These are phyloP conservation scores for Amitus sp. DNA, from an alignment of 2,888 invertebrate species.

Conservation along the genomic window DNA sequence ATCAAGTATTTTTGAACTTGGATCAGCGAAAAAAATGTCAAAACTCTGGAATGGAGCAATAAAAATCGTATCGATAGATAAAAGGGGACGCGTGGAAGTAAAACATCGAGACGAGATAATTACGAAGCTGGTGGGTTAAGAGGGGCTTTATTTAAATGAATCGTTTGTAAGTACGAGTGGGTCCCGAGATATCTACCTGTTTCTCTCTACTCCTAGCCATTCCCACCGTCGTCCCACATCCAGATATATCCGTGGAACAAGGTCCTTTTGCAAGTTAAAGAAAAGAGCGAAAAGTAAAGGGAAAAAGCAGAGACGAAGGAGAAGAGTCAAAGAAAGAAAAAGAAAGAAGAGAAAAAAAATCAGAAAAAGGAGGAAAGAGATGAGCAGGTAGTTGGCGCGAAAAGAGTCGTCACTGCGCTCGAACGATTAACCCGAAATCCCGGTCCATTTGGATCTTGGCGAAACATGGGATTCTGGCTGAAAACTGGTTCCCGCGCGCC, in stretches of 20 bases:
- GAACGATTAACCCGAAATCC: slow-evolving; percentile 57
- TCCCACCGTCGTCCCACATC: slow-evolving; percentile 36
- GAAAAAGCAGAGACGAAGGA: slow-evolving; percentile 36
- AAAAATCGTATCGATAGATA: background rate
- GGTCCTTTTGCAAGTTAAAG: slow-evolving; percentile 28
- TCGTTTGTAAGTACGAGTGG: slow-evolving; percentile 53
- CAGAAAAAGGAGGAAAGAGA: slow-evolving; percentile 14
- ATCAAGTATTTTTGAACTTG: too few relatives aligned
- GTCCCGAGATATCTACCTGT: slow-evolving; percentile 39
- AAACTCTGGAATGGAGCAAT: too few relatives aligned
- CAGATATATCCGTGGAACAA: slow-evolving; percentile 37
- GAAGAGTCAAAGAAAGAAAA: slow-evolving; percentile 22
- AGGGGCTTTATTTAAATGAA: slow-evolving; percentile 55
- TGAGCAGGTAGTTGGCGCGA: slow-evolving; percentile 25
- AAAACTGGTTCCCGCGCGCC: slow-evolving; percentile 50
- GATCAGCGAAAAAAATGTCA: too few relatives aligned
- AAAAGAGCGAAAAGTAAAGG: slow-evolving; percentile 25
- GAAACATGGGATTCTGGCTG: slow-evolving; percentile 52
- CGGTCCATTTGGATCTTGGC: slow-evolving; percentile 54
- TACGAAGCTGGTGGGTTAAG: slow-evolving; percentile 40
- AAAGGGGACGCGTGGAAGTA: background rate
- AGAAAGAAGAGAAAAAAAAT: slow-evolving; percentile 17
- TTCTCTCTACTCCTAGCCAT: slow-evolving; percentile 29
- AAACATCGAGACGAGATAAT: background rate
- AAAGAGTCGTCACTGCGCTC: slow-evolving; percentile 38